Evolutionary conservation across 2,888 invertebrate species (phyloP).

Genomic region (Candidula unifasciata): DNA sequence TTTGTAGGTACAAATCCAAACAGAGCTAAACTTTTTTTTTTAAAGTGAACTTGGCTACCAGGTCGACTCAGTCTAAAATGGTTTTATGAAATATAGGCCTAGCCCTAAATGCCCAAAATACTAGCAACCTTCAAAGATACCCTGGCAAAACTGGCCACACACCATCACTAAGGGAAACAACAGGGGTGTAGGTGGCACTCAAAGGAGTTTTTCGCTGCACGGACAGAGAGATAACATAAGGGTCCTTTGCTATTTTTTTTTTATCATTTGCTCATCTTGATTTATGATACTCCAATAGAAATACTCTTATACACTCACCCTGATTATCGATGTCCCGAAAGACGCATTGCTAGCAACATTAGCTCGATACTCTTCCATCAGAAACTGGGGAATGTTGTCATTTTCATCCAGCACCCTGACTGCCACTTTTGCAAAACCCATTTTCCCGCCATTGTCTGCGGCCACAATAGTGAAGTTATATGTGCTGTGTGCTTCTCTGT

Average conservation of each 20-base stretch:
- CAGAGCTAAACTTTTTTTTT: too few relatives aligned
- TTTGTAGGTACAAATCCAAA: too few relatives aligned
- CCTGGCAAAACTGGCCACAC: slow-evolving; percentile 91
- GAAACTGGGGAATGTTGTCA: slow-evolving; percentile 77
- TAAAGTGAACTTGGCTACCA: too few relatives aligned
- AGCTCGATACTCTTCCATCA: slow-evolving; percentile 74
- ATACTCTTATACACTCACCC: slow-evolving; percentile 67
- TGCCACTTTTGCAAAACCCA: slow-evolving; percentile 69
- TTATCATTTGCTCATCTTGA: too few relatives aligned
- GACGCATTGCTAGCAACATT: slow-evolving; percentile 71
- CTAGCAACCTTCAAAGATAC: slow-evolving; percentile 75
- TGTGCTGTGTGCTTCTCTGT: slow-evolving; percentile 84
- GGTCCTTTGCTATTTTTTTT: too few relatives aligned
- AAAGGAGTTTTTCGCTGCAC: slow-evolving; percentile 87
- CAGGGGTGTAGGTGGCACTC: slow-evolving; percentile 84
- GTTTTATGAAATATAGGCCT: too few relatives aligned
- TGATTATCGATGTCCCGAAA: slow-evolving; percentile 68
- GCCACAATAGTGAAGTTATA: slow-evolving; percentile 76
- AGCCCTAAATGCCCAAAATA: too few relatives aligned
- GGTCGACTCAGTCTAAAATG: too few relatives aligned
- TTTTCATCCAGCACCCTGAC: slow-evolving; percentile 75
- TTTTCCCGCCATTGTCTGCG: slow-evolving; percentile 77
- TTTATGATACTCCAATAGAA: too few relatives aligned
- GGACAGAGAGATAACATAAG: slow-evolving; percentile 85
- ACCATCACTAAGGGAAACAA: slow-evolving; percentile 96